These are phyloP conservation scores for Mormyrops attenuatus DNA, from an alignment of 2,797 vertebrate genomes.

Conservation along the genomic window DNA sequence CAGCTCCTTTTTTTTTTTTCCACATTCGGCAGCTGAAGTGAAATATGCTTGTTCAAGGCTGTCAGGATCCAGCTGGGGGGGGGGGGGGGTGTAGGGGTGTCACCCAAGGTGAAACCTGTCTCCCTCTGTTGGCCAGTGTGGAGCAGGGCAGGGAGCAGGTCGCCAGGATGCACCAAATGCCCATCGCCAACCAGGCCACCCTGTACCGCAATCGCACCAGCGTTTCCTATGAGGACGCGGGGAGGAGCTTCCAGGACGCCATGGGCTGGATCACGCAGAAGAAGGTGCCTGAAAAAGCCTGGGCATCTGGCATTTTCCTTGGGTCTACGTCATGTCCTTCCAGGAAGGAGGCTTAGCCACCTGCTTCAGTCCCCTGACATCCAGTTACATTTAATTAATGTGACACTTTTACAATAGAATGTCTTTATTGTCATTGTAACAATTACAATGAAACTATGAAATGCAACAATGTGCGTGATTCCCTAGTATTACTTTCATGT, in stretches of 20 bases:
- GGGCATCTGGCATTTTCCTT: neutral
- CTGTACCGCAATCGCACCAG: conserved; percentile 7
- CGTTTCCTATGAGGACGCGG: conserved; percentile 44
- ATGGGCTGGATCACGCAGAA: conserved; percentile 63
- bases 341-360: neutral
- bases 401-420: neutral
- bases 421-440: neutral
- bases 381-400: neutral
- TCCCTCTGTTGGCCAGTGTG: conserved; percentile 38
- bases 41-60: neutral
- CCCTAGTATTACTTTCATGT: neutral
- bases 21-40: neutral
- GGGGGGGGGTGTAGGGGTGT: neutral
- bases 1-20: neutral
- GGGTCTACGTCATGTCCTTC: neutral
- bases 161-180: conserved; percentile 38
- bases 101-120: neutral
- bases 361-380: neutral
- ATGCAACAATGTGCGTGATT: neutral
- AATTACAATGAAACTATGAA: neutral
- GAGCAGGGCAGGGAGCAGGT: conserved; percentile 56
- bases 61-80: neutral
- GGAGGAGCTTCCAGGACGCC: conserved; percentile 51
- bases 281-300: conserved; percentile 42
- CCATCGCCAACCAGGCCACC: conserved; percentile 39